Conservation (phyloP, 2,113 vertebrate genomes). For the Pluvialis apricaria region DNA sequence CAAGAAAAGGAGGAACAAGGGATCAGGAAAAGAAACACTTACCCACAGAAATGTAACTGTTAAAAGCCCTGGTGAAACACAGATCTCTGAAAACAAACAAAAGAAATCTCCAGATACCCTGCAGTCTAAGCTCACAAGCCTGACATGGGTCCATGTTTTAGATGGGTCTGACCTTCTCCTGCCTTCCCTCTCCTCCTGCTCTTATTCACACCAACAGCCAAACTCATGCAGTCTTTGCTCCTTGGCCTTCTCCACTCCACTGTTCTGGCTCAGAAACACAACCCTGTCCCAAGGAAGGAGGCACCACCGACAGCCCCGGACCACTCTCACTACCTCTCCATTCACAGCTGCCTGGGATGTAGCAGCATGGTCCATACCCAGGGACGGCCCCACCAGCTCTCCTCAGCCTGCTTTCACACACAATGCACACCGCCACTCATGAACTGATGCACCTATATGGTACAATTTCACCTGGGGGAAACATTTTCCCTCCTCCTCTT, state of each 20-base stretch:
- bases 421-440: fast-evolving
- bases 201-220: background rate
- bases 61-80: background rate
- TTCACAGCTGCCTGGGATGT: fast-evolving
- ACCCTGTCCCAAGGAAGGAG: background rate
- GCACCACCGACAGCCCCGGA: background rate
- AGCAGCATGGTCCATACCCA: fast-evolving
- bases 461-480: background rate
- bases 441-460: fast-evolving
- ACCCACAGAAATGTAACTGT: background rate
- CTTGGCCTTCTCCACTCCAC: fast-evolving
- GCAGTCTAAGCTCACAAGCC: background rate
- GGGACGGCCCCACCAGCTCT: background rate
- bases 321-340: background rate
- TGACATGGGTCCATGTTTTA: fast-evolving
- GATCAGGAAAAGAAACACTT: background rate
- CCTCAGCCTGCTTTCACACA: background rate
- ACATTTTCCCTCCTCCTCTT: background rate
- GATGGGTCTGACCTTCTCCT: background rate
- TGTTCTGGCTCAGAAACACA: background rate
- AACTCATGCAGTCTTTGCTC: background rate
- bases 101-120: background rate
- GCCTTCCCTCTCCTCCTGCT: background rate
- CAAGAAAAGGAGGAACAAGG: background rate
- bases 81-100: background rate